These are phyloP conservation scores for Callithrix jacchus DNA, from an alignment of 2,113 vertebrate genomes.

Conservation along the genomic window DNA sequence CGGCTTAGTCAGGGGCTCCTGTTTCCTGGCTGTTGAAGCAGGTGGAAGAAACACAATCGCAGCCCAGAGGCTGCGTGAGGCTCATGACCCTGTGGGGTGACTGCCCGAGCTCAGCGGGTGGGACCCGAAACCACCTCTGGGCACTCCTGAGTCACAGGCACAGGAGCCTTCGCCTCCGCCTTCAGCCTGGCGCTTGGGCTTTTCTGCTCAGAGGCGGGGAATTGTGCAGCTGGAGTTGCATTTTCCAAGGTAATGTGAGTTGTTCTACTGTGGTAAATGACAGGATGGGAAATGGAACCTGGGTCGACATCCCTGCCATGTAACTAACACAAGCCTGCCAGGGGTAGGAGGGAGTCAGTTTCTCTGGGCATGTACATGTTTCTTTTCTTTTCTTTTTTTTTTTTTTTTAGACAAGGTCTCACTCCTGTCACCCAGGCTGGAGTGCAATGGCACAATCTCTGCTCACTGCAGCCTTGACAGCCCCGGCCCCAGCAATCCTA, in stretches of 20 bases:
- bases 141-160: not conserved
- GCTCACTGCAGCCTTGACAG: not conserved
- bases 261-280: not conserved
- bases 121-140: not conserved
- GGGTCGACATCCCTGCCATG: rapidly evolving
- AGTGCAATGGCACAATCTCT: not conserved
- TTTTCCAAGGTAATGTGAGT: rapidly evolving
- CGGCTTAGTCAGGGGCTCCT: rapidly evolving
- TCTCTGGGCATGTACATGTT: not conserved
- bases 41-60: not conserved
- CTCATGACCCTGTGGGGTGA: no score
- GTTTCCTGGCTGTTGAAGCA: not conserved
- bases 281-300: not conserved
- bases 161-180: not conserved
- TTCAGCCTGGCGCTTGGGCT: not conserved
- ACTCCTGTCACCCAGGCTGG: no score
- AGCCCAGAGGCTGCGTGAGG: not conserved
- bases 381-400: no score
- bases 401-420: no score
- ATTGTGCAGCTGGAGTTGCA: rapidly evolving
- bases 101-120: rapidly evolving
- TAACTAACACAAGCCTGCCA: no score
- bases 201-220: not conserved
- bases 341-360: no score
- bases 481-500: not conserved